phyloP scores from a whole-genome alignment of 2,888 invertebrate genomes.

The Acleris laterana region DNA sequence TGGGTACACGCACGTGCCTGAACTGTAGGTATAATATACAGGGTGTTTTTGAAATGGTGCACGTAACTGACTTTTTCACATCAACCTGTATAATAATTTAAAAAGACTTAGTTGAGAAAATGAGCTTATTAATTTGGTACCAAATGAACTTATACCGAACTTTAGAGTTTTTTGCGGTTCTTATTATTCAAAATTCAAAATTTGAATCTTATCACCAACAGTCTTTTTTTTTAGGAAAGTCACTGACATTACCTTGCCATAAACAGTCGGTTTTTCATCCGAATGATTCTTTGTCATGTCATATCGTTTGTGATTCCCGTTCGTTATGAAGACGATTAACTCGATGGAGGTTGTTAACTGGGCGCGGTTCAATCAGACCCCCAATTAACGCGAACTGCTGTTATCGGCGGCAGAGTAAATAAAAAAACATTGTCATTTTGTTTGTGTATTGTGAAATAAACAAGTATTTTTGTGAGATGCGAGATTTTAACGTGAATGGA shows the following conservation, averaged over 20 bases:
- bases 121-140: no score
- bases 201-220: no score
- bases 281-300: constrained; percentile 1
- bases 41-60: no score
- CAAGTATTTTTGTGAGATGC: neutral
- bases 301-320: constrained; percentile 16
- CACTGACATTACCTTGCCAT: neutral
- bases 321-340: constrained; percentile 25
- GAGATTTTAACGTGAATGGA: no score
- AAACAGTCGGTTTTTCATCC: neutral
- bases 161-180: no score
- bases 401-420: constrained; percentile 8
- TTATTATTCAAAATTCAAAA: no score
- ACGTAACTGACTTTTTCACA: no score
- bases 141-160: no score
- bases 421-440: constrained; percentile 6
- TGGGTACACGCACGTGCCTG: no score
- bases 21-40: no score
- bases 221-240: neutral
- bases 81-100: no score
- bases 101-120: no score
- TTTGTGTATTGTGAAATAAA: neutral
- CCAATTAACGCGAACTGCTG: constrained; percentile 16
- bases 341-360: constrained; percentile 24
- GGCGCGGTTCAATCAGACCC: constrained; percentile 27